Conservation (phyloP, 1,140 invertebrate genomes). For the Atta colombica region DNA sequence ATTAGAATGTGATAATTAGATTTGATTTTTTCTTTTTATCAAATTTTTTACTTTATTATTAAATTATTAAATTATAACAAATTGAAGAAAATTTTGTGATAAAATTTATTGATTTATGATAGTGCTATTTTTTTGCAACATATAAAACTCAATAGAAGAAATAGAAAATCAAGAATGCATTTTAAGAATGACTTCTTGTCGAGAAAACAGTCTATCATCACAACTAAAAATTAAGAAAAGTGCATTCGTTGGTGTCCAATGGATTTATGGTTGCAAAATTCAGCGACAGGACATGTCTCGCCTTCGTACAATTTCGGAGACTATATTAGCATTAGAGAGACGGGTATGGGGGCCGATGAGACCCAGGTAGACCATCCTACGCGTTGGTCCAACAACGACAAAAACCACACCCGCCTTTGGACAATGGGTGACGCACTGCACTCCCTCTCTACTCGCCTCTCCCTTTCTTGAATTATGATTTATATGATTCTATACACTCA, state of each 20-base stretch:
- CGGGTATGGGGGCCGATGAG: slow-evolving; percentile 65
- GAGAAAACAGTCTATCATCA: slow-evolving; percentile 35
- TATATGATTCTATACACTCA: slow-evolving; percentile 52
- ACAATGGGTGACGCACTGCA: slow-evolving; percentile 76
- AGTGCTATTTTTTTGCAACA: neutral
- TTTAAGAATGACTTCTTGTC: neutral
- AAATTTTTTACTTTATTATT: neutral
- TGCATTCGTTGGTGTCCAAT: slow-evolving; percentile 43
- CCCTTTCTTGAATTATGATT: slow-evolving; percentile 77
- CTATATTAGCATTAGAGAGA: slow-evolving; percentile 78
- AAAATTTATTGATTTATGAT: neutral
- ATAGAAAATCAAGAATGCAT: neutral
- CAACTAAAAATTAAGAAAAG: slow-evolving; percentile 16
- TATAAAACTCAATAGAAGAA: neutral
- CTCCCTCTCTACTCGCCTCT: slow-evolving; percentile 54
- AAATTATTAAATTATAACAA: neutral
- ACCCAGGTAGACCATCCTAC: slow-evolving; percentile 78
- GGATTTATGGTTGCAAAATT: slow-evolving; percentile 75
- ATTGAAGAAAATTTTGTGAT: neutral
- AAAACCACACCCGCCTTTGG: slow-evolving; percentile 77
- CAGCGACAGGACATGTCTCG: slow-evolving; percentile 69
- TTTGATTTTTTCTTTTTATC: neutral
- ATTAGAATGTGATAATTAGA: neutral
- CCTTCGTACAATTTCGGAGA: slow-evolving; percentile 77
- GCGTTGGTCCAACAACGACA: slow-evolving; percentile 76